Evolutionary conservation across 2,797 vertebrate genomes (phyloP).

Genomic region (Pseudochirops cupreus): DNA sequence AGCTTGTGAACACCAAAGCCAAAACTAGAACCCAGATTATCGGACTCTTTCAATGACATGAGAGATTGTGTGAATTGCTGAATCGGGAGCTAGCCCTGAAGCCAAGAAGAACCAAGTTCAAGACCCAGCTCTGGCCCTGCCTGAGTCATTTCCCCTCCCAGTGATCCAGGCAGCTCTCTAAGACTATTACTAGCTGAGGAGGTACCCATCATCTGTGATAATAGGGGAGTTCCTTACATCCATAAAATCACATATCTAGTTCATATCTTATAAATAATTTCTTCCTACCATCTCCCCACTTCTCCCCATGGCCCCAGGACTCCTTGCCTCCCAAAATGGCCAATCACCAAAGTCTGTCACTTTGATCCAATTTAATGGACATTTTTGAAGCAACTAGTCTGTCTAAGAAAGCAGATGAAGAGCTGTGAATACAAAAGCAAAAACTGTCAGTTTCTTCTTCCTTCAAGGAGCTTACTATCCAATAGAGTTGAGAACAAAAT

Average conservation of each 20-base stretch:
- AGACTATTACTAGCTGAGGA: neutral
- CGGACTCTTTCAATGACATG: neutral
- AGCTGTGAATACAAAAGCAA: neutral
- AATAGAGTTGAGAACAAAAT: neutral
- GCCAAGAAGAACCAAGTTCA: neutral
- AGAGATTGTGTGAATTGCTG: neutral
- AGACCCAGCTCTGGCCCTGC: neutral
- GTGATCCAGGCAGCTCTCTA: neutral
- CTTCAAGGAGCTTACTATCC: neutral
- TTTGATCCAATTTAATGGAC: neutral
- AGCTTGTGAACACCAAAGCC: neutral
- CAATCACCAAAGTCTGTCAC: neutral
- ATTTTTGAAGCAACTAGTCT: neutral
- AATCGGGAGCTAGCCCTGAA: neutral
- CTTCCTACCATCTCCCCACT: neutral
- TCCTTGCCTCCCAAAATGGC: neutral
- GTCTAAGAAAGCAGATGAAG: neutral
- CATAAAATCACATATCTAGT: neutral
- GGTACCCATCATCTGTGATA: neutral
- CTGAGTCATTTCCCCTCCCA: neutral
- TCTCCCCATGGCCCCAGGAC: neutral
- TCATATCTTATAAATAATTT: neutral
- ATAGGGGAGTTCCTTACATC: neutral
- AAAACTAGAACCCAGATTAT: neutral
- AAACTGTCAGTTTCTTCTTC: neutral